A percentile compares a stretch with the other conserved stretches of the same genome.
Evolutionary conservation across 2,797 vertebrate species (phyloP).

Genomic region (Coccyzus lansbergi): DNA sequence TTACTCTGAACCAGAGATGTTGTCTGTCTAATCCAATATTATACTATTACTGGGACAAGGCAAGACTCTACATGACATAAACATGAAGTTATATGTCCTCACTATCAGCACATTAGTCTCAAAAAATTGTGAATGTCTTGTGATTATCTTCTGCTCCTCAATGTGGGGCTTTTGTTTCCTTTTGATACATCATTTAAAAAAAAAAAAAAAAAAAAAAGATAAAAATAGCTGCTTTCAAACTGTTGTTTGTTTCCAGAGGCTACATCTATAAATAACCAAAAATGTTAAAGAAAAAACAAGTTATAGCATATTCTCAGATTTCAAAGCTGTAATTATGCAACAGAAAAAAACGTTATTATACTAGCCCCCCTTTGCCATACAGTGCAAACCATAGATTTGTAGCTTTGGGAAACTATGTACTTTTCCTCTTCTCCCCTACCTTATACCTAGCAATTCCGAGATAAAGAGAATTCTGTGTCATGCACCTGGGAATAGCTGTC

Average conservation of each 20-base stretch:
- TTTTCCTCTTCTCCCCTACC: neutral
- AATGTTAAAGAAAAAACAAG: neutral
- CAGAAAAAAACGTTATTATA: neutral
- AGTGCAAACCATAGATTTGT: neutral
- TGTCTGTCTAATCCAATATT: neutral
- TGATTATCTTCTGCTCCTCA: neutral
- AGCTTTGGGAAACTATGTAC: neutral
- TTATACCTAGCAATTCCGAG: neutral
- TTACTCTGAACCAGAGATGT: neutral
- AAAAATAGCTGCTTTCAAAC: neutral
- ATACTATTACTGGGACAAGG: neutral
- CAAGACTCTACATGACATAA: neutral
- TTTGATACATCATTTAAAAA: neutral
- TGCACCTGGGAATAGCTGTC: neutral
- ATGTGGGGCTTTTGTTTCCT: rapidly evolving
- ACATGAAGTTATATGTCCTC: neutral
- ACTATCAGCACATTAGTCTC: neutral
- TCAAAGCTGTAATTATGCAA: neutral
- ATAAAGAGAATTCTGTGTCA: neutral
- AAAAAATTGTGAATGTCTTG: neutral
- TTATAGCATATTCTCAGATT: neutral
- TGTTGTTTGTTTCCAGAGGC: neutral
- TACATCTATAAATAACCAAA: neutral
- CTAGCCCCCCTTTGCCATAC: neutral
- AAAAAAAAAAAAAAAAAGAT: neutral